A percentile compares a stretch with the other conserved stretches of the same genome.
phyloP scores from a whole-genome alignment of 2,113 vertebrate genomes.

The Apteryx mantelli region DNA sequence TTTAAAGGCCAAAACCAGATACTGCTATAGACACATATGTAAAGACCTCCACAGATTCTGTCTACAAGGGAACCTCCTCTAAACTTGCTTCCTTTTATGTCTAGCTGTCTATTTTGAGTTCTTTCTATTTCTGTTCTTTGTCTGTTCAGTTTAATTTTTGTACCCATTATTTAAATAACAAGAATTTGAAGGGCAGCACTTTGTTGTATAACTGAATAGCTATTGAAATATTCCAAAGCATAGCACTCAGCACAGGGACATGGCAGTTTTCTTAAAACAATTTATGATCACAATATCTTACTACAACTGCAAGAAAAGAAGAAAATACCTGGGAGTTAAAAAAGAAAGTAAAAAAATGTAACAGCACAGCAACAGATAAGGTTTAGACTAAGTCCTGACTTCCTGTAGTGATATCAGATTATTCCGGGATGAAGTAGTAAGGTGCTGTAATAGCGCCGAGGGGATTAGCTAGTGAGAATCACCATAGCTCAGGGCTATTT shows the following conservation, averaged over 20 bases:
- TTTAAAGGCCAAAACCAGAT: not conserved
- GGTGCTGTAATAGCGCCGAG: not conserved
- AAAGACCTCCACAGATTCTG: not conserved
- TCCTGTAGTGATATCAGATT: not conserved
- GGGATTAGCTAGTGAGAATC: not conserved
- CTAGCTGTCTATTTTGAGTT: not conserved
- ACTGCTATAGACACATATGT: not conserved
- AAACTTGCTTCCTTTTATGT: not conserved
- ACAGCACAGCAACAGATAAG: not conserved
- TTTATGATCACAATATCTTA: not conserved
- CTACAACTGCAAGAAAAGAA: not conserved
- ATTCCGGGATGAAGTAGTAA: not conserved
- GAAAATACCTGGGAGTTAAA: not conserved
- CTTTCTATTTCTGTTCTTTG: not conserved
- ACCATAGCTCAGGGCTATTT: not conserved
- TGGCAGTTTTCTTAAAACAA: not conserved
- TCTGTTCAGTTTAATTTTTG: not conserved
- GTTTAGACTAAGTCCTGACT: not conserved
- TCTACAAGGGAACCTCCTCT: not conserved
- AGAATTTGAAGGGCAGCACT: not conserved
- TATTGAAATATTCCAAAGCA: not conserved
- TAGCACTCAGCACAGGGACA: not conserved
- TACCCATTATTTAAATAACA: not conserved
- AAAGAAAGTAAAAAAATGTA: not conserved
- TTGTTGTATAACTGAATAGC: not conserved